Conservation (phyloP, 2,113 vertebrate species). For the Ranitomeya imitator region DNA sequence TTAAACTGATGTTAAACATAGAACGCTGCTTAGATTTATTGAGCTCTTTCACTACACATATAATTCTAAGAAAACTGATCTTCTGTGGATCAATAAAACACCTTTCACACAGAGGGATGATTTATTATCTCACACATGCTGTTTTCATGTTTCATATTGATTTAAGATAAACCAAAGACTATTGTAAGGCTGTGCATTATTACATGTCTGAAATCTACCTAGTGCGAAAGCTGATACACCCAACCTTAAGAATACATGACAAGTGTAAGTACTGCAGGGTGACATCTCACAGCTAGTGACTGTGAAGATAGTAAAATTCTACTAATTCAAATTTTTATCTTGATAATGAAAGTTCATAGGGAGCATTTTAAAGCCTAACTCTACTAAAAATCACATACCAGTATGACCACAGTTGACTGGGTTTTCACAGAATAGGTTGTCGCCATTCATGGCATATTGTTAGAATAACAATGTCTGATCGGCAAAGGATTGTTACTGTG, state of each 20-base stretch:
- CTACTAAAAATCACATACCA: neutral
- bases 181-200: neutral
- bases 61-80: conserved; percentile 13
- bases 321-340: neutral
- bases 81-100: conserved; percentile 20
- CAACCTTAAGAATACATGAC: neutral
- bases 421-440: too few relatives aligned
- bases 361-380: neutral
- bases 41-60: neutral
- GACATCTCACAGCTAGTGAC: neutral
- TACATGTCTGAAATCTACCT: neutral
- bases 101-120: neutral
- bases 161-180: neutral
- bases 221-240: neutral
- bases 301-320: neutral
- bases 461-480: too few relatives aligned
- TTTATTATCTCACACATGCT: neutral
- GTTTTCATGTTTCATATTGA: conserved; percentile 19
- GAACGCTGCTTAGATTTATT: conserved; percentile 8
- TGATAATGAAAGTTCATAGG: neutral
- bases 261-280: neutral
- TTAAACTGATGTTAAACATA: neutral
- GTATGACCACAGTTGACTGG: neutral
- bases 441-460: too few relatives aligned
- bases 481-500: too few relatives aligned